Evolutionary conservation across 37 sponge, comb jelly and placozoan species (phyloP), one percentile per base, ranked within the genome.

Genomic region (Hormiphora californensis): DNA sequence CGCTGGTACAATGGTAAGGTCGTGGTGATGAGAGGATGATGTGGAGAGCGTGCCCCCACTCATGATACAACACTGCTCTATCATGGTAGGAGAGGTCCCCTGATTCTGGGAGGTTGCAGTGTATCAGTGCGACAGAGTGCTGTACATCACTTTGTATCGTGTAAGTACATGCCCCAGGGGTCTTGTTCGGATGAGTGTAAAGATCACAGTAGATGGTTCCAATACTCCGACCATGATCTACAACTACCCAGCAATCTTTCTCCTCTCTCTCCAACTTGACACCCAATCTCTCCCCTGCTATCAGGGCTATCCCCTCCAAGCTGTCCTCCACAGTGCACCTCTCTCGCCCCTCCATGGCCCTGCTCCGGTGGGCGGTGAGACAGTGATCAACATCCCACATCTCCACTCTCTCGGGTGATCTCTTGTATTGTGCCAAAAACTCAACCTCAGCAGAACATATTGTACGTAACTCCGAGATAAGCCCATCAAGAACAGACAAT

Each of bases 161-260:
- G n/a, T n/a, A n/a, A n/a, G n/a, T n/a, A n/a, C n/a, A n/a, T n/a
- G n/a, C n/a, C n/a, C n/a, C n/a, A n/a, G n/a, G n/a, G n/a, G n/a
- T n/a, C n/a, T n/a, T n/a, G n/a, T n/a, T n/a, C n/a, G 39, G 32
- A n/a, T 93, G 55, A 4, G 67, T 21, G 25, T 89, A 88, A 11
- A 94, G 57, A 86, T 96, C 97, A 43, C 89, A 89, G 35, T 94
- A 92, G 0, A 92, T 87, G 51, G 57, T 54, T 3, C 97, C 97
- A 0, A 92, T 68, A 21, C 87, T 34, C 4, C 88, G 88, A 0
- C 81, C 90, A 27, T 21, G 34, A 46, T 89, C 87, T 63, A 89
- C 54, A 27, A 92, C 54, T 63, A 92, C 91, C 21, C 89, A 92
- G 0, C 4, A n/a, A n/a, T 87, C 63, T 0, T 49, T 55, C 0